Percentiles rank a stretch among this genome's conserved stretches.
These are phyloP conservation scores for Tangara arthus DNA, from an alignment of 2,797 vertebrate genomes.

Conservation along the genomic window DNA sequence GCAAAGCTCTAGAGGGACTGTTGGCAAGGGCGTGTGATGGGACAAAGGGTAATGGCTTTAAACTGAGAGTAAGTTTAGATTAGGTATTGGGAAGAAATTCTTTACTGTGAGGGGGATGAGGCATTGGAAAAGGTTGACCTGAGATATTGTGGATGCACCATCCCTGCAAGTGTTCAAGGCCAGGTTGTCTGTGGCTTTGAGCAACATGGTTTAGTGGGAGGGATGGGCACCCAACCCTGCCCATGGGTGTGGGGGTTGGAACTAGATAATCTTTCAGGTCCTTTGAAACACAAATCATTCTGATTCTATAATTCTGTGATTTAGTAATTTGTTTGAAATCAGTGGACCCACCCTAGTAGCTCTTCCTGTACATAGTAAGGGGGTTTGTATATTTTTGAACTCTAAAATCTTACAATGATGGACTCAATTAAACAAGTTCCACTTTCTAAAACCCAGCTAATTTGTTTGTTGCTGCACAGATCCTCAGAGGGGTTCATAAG, in stretches of 20 bases:
- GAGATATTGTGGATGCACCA: rapidly evolving
- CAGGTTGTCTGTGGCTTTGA: not conserved
- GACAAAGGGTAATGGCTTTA: not conserved
- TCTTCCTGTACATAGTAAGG: not conserved
- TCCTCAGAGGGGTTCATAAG: not conserved
- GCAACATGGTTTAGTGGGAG: rapidly evolving
- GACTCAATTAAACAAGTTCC: not conserved
- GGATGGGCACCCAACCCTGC: not conserved
- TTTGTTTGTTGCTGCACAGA: not conserved
- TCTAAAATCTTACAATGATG: not conserved
- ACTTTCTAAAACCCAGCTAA: not conserved
- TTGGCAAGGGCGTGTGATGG: not conserved
- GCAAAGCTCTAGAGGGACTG: not conserved
- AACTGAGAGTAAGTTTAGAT: not conserved
- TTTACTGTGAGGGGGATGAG: not conserved
- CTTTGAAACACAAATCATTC: not conserved
- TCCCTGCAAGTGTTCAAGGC: not conserved
- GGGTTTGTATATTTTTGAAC: not conserved
- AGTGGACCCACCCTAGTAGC: not conserved
- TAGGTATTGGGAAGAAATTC: not conserved
- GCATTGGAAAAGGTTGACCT: not conserved
- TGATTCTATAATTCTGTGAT: not conserved
- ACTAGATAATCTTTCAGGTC: not conserved
- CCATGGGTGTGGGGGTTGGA: not conserved
- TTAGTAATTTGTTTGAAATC: not conserved